Evolutionary conservation across 1,140 invertebrate genomes (phyloP).

Genomic region (Drosophila saltans): DNA sequence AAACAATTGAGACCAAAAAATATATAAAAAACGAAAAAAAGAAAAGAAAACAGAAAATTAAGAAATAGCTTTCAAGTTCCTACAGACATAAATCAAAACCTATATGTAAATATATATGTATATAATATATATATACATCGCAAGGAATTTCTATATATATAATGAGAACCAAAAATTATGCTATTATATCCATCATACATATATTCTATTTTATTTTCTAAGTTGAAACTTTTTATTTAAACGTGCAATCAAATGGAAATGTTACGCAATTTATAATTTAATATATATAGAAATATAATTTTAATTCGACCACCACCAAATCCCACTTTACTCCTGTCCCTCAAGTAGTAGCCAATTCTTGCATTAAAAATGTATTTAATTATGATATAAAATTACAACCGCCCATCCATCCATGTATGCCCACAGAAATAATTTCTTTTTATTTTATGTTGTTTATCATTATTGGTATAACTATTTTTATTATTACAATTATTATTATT

Average conservation of each 20-base stretch:
- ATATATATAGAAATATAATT: background rate
- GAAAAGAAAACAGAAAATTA: background rate
- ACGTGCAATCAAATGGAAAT: slow-evolving; percentile 6
- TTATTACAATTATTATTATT: background rate
- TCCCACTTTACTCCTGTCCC: background rate
- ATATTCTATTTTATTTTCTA: background rate
- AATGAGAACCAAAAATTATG: slow-evolving; percentile 8
- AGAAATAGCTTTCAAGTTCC: slow-evolving; percentile 6
- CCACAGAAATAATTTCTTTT: background rate
- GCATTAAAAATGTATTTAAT: slow-evolving; percentile 9
- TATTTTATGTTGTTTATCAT: slow-evolving; percentile 13
- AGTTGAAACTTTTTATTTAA: background rate
- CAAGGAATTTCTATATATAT: slow-evolving; percentile 4
- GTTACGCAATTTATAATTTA: slow-evolving; percentile 3
- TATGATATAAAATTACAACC: background rate
- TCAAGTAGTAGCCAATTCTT: slow-evolving; percentile 11
- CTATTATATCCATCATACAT: background rate
- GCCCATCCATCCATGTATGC: background rate
- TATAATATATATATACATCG: too few species aligned
- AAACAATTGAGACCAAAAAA: background rate
- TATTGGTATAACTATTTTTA: background rate
- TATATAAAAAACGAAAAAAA: background rate
- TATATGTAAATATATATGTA: too few species aligned
- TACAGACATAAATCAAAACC: background rate
- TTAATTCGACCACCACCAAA: background rate